phyloP scores from a whole-genome alignment of 2,113 vertebrate genomes.

The Apodemus speciosus region DNA sequence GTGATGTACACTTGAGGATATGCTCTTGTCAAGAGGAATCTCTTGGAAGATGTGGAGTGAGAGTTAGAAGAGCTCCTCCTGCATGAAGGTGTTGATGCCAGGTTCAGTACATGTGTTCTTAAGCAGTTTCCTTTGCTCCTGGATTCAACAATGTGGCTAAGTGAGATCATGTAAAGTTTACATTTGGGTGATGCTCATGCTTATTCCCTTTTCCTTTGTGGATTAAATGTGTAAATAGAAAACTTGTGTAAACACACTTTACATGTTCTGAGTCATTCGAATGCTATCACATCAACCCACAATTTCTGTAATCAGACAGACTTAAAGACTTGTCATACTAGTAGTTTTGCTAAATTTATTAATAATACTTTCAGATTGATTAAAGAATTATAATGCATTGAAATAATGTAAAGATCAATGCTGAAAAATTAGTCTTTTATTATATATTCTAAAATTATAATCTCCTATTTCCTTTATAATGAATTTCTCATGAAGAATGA shows the following conservation, averaged over 20 bases:
- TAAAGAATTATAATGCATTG: not conserved
- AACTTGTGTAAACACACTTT: not conserved
- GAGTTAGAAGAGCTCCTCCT: fast-evolving
- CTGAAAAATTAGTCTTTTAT: not conserved
- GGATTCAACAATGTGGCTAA: not conserved
- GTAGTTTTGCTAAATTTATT: not conserved
- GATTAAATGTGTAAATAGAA: not conserved
- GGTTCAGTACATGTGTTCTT: too few species aligned
- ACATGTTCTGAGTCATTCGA: not conserved
- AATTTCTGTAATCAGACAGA: not conserved
- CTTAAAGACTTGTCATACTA: not conserved
- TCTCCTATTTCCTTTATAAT: not conserved
- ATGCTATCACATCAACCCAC: not conserved
- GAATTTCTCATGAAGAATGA: not conserved
- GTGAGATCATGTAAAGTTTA: not conserved
- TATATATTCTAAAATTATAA: not conserved
- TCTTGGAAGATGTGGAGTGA: not conserved
- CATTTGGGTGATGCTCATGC: not conserved
- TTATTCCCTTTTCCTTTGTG: not conserved
- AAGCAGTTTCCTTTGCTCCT: not conserved
- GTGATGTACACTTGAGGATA: not conserved
- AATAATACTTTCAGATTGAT: not conserved
- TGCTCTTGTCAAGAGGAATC: not conserved
- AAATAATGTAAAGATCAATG: not conserved
- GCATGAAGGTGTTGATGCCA: fast-evolving